These are phyloP conservation scores for Sebastes baramenuke DNA, from an alignment of 2,797 vertebrate genomes.

Conservation along the genomic window DNA sequence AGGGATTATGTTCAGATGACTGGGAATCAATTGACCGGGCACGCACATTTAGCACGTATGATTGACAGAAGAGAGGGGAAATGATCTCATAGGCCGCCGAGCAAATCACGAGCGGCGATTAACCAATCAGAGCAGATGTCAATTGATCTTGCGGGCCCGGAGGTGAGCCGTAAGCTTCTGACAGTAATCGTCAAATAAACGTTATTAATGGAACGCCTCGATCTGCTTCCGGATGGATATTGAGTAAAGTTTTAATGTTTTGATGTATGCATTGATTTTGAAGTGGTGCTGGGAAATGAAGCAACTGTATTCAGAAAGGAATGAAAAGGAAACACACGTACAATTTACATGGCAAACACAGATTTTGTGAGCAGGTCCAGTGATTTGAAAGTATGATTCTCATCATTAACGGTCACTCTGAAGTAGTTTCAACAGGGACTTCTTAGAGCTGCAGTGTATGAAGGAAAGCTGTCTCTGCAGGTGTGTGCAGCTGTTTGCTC, in stretches of 20 bases:
- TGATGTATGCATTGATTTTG: constrained; percentile 40
- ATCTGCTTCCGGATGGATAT: constrained; percentile 19
- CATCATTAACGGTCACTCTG: background rate
- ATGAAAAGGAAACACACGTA: background rate
- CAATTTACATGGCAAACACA: background rate
- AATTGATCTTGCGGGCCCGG: constrained; percentile 45
- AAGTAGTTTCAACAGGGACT: background rate
- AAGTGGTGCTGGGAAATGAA: background rate
- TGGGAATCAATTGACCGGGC: constrained; percentile 74
- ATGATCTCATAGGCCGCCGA: constrained; percentile 38
- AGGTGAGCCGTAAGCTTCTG: constrained; percentile 31
- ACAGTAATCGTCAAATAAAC: constrained; percentile 41
- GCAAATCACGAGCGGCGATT: constrained; percentile 40
- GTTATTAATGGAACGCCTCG: constrained; percentile 23
- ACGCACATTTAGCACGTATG: constrained; percentile 52
- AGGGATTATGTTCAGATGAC: constrained; percentile 74
- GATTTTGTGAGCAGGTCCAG: background rate
- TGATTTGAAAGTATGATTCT: background rate
- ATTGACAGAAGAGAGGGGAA: constrained; percentile 57
- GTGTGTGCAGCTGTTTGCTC: background rate
- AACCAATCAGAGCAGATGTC: constrained; percentile 61
- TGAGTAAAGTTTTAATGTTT: constrained; percentile 23
- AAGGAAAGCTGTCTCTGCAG: background rate
- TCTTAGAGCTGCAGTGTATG: background rate
- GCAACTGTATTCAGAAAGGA: background rate